Conservation (phyloP, 2,113 vertebrate species). For the Alexandromys fortis region DNA sequence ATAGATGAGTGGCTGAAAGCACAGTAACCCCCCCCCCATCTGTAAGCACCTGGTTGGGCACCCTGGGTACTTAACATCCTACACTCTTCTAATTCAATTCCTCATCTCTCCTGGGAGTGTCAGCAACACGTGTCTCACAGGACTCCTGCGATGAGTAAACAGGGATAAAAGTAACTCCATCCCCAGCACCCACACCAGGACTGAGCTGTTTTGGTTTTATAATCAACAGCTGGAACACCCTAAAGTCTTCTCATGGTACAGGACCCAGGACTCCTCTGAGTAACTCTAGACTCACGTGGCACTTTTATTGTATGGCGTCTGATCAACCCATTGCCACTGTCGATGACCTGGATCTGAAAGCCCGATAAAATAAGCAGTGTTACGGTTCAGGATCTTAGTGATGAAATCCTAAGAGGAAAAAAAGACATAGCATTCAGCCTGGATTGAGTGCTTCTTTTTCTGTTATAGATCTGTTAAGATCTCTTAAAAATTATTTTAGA, state of each 20-base stretch:
- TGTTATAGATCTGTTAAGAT: neutral
- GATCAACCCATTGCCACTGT: constrained; percentile 49
- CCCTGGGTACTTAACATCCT: neutral
- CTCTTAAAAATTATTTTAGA: neutral
- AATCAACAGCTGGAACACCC: neutral
- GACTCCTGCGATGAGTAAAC: neutral
- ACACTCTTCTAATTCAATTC: neutral
- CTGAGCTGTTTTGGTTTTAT: neutral
- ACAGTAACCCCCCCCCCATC: neutral
- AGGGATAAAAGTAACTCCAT: neutral
- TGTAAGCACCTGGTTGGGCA: neutral
- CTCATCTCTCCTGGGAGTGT: neutral
- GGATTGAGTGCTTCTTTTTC: neutral
- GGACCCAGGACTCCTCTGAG: neutral
- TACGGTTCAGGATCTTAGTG: rapidly evolving
- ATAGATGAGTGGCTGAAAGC: neutral
- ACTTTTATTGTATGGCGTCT: neutral
- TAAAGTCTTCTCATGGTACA: neutral
- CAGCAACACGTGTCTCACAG: neutral
- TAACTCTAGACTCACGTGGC: neutral
- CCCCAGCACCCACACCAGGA: neutral
- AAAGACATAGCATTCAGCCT: neutral
- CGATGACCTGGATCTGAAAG: neutral
- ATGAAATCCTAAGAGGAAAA: constrained; percentile 60
- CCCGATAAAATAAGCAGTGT: neutral